Percentiles rank a stretch among this genome's conserved stretches.
Conservation (phyloP, 2,797 vertebrate species). For the Anableps anableps region DNA sequence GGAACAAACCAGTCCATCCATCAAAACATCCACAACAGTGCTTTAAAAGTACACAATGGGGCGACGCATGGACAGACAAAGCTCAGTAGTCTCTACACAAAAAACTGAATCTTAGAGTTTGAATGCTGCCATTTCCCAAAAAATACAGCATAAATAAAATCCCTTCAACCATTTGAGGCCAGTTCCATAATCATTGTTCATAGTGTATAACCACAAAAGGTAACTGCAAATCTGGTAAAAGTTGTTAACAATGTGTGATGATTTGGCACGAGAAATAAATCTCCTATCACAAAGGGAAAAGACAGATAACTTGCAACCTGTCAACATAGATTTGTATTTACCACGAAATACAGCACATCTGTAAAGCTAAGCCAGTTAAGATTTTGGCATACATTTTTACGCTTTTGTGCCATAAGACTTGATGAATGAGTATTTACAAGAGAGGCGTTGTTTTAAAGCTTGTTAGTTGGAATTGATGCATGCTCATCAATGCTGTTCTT, state of each 20-base stretch:
- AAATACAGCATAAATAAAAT: neutral
- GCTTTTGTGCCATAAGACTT: neutral
- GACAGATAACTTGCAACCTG: neutral
- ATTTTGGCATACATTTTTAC: neutral
- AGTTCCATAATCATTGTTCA: neutral
- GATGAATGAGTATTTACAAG: neutral
- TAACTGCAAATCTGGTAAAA: neutral
- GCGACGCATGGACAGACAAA: slow-evolving; percentile 8
- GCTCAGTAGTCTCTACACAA: neutral
- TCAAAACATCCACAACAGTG: neutral
- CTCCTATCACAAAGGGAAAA: neutral
- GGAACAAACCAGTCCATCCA: neutral
- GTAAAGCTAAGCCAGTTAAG: neutral
- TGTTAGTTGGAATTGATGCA: neutral
- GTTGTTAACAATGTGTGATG: neutral
- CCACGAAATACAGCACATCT: neutral
- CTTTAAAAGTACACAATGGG: neutral
- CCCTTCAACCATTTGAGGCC: neutral
- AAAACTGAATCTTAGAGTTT: neutral
- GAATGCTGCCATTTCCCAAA: neutral
- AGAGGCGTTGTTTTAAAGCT: neutral
- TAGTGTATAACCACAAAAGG: neutral
- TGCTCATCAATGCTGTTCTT: neutral
- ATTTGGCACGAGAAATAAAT: neutral
- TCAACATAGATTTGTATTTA: neutral